These are phyloP conservation scores for Crocodylus rhombifer DNA, from an alignment of 2,797 vertebrate species.

Conservation along the genomic window DNA sequence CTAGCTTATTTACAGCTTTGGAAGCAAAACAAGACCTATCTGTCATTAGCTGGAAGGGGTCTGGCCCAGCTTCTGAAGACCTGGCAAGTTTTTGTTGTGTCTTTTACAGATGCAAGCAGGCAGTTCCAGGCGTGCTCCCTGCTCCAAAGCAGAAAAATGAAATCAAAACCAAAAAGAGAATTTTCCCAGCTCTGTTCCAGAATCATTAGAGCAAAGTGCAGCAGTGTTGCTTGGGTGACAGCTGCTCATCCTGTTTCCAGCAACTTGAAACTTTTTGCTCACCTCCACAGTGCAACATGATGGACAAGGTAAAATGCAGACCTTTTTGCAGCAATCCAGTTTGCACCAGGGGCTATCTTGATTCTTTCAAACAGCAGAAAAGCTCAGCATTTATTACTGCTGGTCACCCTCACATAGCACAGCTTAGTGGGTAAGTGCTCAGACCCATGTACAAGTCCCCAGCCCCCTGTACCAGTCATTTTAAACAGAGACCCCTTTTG, in stretches of 20 bases:
- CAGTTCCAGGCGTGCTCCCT: neutral
- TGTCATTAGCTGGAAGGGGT: neutral
- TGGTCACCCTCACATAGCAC: too few species aligned
- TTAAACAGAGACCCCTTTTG: neutral
- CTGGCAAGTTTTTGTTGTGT: neutral
- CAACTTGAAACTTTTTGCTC: too few species aligned
- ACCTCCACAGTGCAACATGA: too few species aligned
- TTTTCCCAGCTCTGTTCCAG: neutral
- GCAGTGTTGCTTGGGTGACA: neutral
- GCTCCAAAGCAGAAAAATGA: neutral
- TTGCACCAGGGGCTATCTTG: too few species aligned
- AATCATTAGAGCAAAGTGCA: neutral
- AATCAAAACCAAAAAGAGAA: neutral
- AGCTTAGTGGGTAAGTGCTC: too few species aligned
- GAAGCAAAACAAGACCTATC: neutral
- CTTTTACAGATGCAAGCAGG: neutral
- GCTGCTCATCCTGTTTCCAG: too few species aligned
- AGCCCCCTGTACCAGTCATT: neutral
- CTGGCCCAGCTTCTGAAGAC: neutral
- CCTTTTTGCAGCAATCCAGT: too few species aligned
- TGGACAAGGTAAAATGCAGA: too few species aligned
- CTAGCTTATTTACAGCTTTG: accelerated
- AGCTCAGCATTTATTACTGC: neutral
- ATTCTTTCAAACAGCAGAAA: neutral
- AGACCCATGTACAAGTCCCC: too few species aligned